phyloP scores from a whole-genome alignment of 2,888 invertebrate genomes.

The Drosophila austrosaltans region DNA sequence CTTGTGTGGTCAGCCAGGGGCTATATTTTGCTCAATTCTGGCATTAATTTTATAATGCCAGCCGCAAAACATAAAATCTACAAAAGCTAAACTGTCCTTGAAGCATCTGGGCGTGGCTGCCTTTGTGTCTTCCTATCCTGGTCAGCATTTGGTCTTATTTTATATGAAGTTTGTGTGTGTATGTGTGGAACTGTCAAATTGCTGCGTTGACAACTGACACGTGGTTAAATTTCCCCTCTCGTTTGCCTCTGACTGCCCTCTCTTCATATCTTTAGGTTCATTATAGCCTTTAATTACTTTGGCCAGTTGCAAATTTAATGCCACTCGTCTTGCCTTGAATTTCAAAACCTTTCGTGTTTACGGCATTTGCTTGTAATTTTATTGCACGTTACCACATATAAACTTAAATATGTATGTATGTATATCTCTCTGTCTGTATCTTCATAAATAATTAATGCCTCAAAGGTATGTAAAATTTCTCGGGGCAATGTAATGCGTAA shows the following conservation, averaged over 20 bases:
- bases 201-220: conserved; percentile 72
- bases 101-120: conserved; percentile 18
- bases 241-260: not conserved
- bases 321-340: conserved; percentile 60
- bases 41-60: conserved; percentile 65
- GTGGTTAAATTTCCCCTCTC: conserved; percentile 44
- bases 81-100: conserved; percentile 52
- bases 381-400: conserved; percentile 50
- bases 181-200: conserved; percentile 53
- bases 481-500: conserved; percentile 11
- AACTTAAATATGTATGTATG: not conserved
- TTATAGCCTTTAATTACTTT: conserved; percentile 70
- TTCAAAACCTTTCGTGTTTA: conserved; percentile 61
- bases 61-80: conserved; percentile 65
- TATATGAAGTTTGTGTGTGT: conserved; percentile 28
- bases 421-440: conserved; percentile 31
- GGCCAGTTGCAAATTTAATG: conserved; percentile 65
- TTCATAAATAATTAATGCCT: conserved; percentile 75
- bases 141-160: conserved; percentile 41
- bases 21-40: conserved; percentile 17
- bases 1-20: conserved; percentile 2
- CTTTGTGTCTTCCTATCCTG: conserved; percentile 27
- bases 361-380: conserved; percentile 64
- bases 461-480: conserved; percentile 51
- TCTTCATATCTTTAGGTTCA: conserved; percentile 42